Evolutionary conservation across 1,140 invertebrate genomes (phyloP), one percentile per base, ranked within the genome.

Genomic region (Archegozetes longisetosus): DNA sequence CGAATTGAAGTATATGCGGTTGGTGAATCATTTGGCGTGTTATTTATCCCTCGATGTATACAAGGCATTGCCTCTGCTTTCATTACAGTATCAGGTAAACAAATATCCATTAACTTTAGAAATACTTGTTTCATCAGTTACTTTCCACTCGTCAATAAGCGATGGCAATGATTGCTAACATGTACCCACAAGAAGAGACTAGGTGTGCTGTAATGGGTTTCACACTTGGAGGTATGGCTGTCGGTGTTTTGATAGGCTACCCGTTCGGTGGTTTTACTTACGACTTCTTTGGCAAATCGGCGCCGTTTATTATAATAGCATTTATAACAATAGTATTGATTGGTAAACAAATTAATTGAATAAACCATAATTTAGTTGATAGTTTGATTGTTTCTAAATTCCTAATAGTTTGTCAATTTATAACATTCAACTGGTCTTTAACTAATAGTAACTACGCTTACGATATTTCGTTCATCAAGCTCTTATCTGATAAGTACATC

Each of bases 11-110:
- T 88, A 49, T 92, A 90, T 72, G 85, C 87, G 14, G 81, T 86
- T 66, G 86, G 85, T 2, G 76, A 83, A 67, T 81, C 81, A 1
- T 90, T 86, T 71, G 74, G 76, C 47, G 70, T 82, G 0, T 69
- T 92, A 25, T 79, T 91, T 58, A 64, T 88, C 13, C 88, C 87
- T 0, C 73, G 89, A 62, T 84, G 84, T 66, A 72, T 92, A 28
- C 88, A 93, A 74, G 89, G 89, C 1, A 72, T 89, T 49, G 86
- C 85, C 13, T 91, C 88, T 9, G 82, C 88, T 0, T 86, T 84
- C 60, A 81, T 87, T 57, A 79, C 80, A 17, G 81, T 88, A 2
- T 80, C 83, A 60, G 84, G 84, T 71, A 81, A n/a, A 82, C n/a
- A 55, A 24, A 9, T n/a, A 51, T 12, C 4, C 20, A 6, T 24